Conservation (phyloP, 2,113 vertebrate genomes). For the Eulemur macaco region DNA sequence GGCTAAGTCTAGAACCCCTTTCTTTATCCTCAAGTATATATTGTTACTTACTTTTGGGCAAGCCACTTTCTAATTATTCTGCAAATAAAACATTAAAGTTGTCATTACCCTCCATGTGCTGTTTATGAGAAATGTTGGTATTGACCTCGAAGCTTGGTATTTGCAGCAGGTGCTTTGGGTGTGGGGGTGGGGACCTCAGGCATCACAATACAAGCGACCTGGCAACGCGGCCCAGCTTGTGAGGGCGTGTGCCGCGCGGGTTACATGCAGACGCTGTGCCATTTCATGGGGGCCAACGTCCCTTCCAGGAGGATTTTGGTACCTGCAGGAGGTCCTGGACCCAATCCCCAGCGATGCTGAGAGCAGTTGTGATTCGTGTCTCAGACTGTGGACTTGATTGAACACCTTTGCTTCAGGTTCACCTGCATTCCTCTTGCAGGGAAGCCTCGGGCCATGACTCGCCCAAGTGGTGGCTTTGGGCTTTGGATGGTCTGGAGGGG, state of each 20-base stretch:
- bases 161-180: background rate
- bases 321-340: background rate
- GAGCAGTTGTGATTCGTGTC: background rate
- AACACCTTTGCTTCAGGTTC: background rate
- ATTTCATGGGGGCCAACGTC: background rate
- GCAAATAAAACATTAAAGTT: background rate
- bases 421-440: fast-evolving
- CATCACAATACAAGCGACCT: background rate
- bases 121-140: background rate
- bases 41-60: background rate
- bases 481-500: background rate
- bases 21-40: background rate
- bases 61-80: background rate
- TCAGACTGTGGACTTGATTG: fast-evolving
- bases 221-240: background rate
- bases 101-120: background rate
- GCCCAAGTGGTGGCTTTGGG: background rate
- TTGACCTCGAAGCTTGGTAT: background rate
- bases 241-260: background rate
- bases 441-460: background rate
- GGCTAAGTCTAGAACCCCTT: background rate
- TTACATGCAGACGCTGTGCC: background rate
- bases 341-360: too few species aligned
- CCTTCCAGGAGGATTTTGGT: background rate
- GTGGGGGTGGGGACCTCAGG: background rate